Base-by-base conservation (phyloP, 2,113 vertebrate species). In the Protobothrops flavoviridis region DNA sequence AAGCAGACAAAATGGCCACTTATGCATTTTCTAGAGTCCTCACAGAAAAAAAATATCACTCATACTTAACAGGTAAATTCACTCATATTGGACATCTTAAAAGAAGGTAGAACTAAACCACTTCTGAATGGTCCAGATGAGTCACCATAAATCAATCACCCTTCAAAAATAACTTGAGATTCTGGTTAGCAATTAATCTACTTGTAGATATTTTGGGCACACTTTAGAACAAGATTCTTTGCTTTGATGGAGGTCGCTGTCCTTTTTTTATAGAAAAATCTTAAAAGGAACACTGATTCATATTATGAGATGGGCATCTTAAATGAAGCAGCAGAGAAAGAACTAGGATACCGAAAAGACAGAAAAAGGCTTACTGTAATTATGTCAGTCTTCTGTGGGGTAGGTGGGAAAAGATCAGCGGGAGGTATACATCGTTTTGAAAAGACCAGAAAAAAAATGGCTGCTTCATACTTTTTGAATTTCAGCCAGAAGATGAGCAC, bases 291-390 rank as follows among this genome's bases (percentile, higher is more conserved):
- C 0, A 88, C 39, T 53, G 90, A 85, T 53, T 92, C 90, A 48
- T 5, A 39, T 88, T 15, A 85, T 21, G 91, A 86, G 92, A 91
- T 7, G 55, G 9, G 90, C 4, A 90, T 12, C 21, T 87, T 45
- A 93, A 23, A 64, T 93, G 53, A 91, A 20, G 87, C 59, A 94
- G 17, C 91, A 92, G 53, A 20, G 15, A 57, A 29, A 64, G 87
- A 87, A 24, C 3, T 17, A 88, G 39, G 55, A 92, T 59, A 94
- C 17, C 10, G n/a, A 64, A 52, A 11, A 8, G 10, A 56, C 15
- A 96, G 95, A 59, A 88, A 93, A 93, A 92, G 92, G 94, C 86
- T 64, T 93, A 8, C 0, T 87, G 85, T 48, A 94, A 89, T 61
- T 26, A 56, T 39, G 20, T 88, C 11, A 69, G 20, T 88, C 24